Conservation (phyloP, 1,140 invertebrate genomes). For the Drosophila tropicalis region DNA sequence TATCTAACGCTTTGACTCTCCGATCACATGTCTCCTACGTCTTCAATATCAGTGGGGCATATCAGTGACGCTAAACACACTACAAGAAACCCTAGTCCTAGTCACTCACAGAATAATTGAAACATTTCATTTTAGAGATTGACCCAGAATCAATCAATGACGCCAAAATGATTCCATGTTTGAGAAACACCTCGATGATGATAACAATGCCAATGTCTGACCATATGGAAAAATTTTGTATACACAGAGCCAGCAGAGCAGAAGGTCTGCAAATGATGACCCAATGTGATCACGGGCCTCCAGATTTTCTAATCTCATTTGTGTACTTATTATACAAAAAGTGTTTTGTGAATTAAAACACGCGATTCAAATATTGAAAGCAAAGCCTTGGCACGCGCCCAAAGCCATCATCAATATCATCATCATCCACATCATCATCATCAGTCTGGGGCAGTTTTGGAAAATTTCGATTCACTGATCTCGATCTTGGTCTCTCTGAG, state of each 20-base stretch:
- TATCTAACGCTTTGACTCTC: constrained; percentile 34
- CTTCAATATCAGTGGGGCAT: constrained; percentile 7
- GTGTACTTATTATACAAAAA: background rate
- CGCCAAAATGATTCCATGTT: background rate
- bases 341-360: constrained; percentile 18
- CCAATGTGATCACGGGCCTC: constrained; percentile 2
- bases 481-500: constrained; percentile 30
- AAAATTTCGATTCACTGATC: constrained; percentile 43
- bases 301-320: background rate
- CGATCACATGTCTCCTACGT: constrained; percentile 57
- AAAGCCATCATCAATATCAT: background rate
- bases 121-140: too few relatives aligned
- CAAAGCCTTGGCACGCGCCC: constrained; percentile 63
- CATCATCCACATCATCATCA: background rate
- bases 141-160: too few relatives aligned
- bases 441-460: constrained; percentile 45
- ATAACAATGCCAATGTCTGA: background rate
- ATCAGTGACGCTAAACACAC: background rate
- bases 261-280: background rate
- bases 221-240: constrained; percentile 5
- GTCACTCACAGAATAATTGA: background rate
- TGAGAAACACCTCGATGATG: background rate
- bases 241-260: background rate
- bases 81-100: background rate
- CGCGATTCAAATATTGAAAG: constrained; percentile 42